phyloP scores from a whole-genome alignment of 2,797 vertebrate genomes.

The Potorous gilbertii region DNA sequence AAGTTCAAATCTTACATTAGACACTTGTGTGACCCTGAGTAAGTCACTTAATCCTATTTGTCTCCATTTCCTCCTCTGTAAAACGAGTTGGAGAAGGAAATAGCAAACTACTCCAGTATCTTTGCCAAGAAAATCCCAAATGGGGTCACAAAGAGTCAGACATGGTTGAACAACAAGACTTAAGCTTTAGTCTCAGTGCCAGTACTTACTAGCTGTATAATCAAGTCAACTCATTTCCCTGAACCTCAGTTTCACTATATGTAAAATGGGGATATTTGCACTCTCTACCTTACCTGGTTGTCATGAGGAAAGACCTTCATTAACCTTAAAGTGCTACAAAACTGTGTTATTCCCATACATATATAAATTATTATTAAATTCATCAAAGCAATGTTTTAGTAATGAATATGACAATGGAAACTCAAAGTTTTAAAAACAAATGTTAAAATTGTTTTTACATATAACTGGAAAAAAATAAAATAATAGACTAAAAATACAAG shows the following conservation, averaged over 20 bases:
- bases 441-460: too few relatives aligned
- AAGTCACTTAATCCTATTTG: not conserved
- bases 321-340: not conserved
- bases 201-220: not conserved
- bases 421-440: too few relatives aligned
- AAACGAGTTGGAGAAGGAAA: not conserved
- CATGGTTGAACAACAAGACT: too few relatives aligned
- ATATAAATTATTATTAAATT: not conserved
- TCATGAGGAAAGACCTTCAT: not conserved
- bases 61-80: not conserved
- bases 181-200: not conserved
- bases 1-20: not conserved
- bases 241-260: not conserved
- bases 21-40: not conserved
- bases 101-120: not conserved
- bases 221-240: not conserved
- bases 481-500: too few relatives aligned
- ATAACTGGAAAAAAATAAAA: too few relatives aligned
- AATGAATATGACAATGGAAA: not conserved
- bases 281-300: not conserved
- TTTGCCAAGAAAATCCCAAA: not conserved
- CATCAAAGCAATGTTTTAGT: not conserved
- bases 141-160: too few relatives aligned
- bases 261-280: not conserved
- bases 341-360: not conserved